Base-by-base conservation (phyloP, 2,888 invertebrate genomes). In the Trimorus sp. region DNA sequence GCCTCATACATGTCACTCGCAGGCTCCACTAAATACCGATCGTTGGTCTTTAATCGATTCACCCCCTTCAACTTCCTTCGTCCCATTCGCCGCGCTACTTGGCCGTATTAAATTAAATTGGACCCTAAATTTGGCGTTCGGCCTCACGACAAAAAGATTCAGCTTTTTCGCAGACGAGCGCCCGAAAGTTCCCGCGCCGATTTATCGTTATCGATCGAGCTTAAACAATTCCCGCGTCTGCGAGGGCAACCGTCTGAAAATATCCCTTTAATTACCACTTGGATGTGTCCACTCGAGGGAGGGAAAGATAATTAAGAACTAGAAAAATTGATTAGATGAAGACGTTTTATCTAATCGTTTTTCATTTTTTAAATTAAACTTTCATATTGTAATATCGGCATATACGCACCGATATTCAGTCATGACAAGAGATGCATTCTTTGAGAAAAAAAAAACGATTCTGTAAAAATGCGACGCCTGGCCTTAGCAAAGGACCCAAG, bases 21-120 rank as follows among this genome's bases (percentile, higher is more conserved):
- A 91, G 91, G 84, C 88, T 86, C 90, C 89, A 90, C 89, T 91
- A 90, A 91, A 91, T 91, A 90, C 89, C 89, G 89, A 91, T 90
- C 89, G 87, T 86, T 88, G 88, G 87, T 88, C 89, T 89, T 89
- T 88, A 84, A 85, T 84, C 87, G 86, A 84, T 84, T 87, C 85
- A 85, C 84, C 85, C 83, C 84, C 87, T 86, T 84, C 84, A 81
- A 75, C 78, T 84, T 86, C 83, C 81, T 80, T 77, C 75, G 63
- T 79, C 70, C 79, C 59, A 68, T 74, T 79, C 79, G 60, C 53
- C 63, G 14, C 74, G 71, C 79, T 84, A 83, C 81, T 84, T 84
- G 84, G 86, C 88, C 87, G 88, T 86, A 90, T 90, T 90, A 89
- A 90, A 90, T 90, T 90, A 90, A 90, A 90, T 89, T 88, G 85